A percentile compares a stretch with the other conserved stretches of the same genome.
These are phyloP conservation scores for Porphyrio hochstetteri DNA, from an alignment of 2,113 vertebrate genomes.

Conservation along the genomic window DNA sequence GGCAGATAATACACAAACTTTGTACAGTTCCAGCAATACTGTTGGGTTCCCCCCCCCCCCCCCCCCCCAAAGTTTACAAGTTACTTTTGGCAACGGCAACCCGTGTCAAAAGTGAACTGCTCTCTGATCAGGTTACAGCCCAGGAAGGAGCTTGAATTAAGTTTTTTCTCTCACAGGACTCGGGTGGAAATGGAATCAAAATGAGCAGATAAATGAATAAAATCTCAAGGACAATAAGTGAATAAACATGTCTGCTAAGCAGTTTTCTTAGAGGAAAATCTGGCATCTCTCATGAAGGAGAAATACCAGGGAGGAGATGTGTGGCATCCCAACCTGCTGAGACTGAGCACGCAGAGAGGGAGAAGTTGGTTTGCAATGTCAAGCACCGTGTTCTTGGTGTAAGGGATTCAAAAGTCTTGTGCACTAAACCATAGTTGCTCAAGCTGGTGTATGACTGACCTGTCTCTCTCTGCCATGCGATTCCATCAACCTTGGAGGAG, in stretches of 20 bases:
- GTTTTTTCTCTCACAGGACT: neutral
- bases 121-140: conserved; percentile 25
- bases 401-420: neutral
- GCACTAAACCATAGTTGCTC: neutral
- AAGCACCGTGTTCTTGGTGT: neutral
- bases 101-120: neutral
- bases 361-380: neutral
- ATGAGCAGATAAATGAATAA: conserved; percentile 19
- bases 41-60: neutral
- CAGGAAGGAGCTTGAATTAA: neutral
- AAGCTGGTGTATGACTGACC: neutral
- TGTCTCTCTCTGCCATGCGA: neutral
- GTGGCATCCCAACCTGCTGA: neutral
- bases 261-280: neutral
- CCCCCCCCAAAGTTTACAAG: neutral
- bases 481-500: neutral
- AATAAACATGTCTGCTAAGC: neutral
- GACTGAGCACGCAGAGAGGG: neutral
- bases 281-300: neutral
- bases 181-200: neutral
- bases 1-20: neutral
- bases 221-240: conserved; percentile 19
- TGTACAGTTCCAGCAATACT: neutral
- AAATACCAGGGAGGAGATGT: neutral
- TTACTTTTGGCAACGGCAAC: neutral